Evolutionary conservation across 1,140 invertebrate species (phyloP), one percentile per base, ranked within the genome.

Genomic region (Pachyrhynchus sulphureomaculatus): DNA sequence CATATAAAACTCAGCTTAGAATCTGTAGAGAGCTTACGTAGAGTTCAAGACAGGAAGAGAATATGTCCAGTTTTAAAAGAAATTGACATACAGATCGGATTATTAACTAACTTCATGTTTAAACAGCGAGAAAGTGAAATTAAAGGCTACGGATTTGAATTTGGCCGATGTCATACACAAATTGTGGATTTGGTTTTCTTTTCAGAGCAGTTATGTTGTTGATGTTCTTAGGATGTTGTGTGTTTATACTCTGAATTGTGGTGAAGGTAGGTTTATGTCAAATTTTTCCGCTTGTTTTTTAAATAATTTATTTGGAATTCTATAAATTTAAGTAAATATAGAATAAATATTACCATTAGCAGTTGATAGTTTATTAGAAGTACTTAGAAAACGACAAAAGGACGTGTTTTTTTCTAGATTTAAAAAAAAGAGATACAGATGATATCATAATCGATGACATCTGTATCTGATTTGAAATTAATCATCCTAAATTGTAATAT

Each of bases 141-240:
- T 67, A 36, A 67, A 66, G 34, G 70, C 79, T 3, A 73, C 75
- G 0, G 66, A 73, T 44, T 66, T 72, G 21, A 79, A 80, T 26
- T 69, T 84, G 12, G 76, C 81, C 5, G 81, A 84, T 67, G 61
- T 79, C 3, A 42, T 82, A 5, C 82, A 83, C 54, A 84, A 84
- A 69, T 62, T 83, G 17, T 83, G 82, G 82, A 69, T 70, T 15
- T 82, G 82, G 80, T 77, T 80, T 53, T 71, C 67, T 10, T 68
- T 77, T n/a, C 76, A 78, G 63, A 78, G 78, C 60, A 62, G 36
- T 42, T 68, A 79, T 6, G 44, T 78, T 0, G 66, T 75, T 3
- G 71, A 73, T 37, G 75, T 73, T n/a, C 69, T 84, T 17, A 79
- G 80, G 67, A 70, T 83, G 56, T 62, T 84, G 12, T 79, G 78